Evolutionary conservation across 2,113 vertebrate species (phyloP).

Genomic region (Sapayoa aenigma): DNA sequence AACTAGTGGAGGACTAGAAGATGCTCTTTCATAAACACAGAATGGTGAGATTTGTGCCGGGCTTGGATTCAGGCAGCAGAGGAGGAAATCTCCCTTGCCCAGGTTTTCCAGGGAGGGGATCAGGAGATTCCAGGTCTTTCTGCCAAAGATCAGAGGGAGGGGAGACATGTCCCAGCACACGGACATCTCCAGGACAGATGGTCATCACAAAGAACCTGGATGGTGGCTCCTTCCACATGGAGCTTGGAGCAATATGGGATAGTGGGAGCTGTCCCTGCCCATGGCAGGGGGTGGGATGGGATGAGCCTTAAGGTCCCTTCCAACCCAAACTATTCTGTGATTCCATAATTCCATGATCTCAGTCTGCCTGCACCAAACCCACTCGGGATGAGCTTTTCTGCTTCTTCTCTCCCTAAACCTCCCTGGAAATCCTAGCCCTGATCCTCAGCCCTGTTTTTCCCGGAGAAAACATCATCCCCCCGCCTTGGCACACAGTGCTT

Average conservation of each 20-base stretch:
- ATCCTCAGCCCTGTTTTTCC: slow-evolving; percentile 7
- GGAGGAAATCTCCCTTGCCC: background rate
- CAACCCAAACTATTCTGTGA: background rate
- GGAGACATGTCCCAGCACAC: accelerated
- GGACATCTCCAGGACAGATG: background rate
- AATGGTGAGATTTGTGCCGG: background rate
- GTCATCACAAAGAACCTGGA: background rate
- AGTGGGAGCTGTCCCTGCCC: background rate
- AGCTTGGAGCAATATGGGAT: accelerated
- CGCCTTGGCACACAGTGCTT: slow-evolving; percentile 31
- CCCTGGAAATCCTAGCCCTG: background rate
- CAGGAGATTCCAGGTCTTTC: background rate
- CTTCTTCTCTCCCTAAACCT: background rate
- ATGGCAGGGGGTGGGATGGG: background rate
- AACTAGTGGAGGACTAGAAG: slow-evolving; percentile 14
- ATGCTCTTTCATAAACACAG: background rate
- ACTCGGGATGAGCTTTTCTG: background rate
- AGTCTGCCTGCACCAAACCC: accelerated
- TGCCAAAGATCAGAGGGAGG: background rate
- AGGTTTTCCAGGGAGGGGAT: background rate
- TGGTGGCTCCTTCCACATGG: background rate
- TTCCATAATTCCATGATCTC: background rate
- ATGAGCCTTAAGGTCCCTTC: background rate
- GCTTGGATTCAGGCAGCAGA: background rate
- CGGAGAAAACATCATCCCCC: background rate